Percentiles rank a stretch among this genome's conserved stretches.
Evolutionary conservation across 2,888 invertebrate species (phyloP).

Genomic region (Phragmatobia fuliginosa): DNA sequence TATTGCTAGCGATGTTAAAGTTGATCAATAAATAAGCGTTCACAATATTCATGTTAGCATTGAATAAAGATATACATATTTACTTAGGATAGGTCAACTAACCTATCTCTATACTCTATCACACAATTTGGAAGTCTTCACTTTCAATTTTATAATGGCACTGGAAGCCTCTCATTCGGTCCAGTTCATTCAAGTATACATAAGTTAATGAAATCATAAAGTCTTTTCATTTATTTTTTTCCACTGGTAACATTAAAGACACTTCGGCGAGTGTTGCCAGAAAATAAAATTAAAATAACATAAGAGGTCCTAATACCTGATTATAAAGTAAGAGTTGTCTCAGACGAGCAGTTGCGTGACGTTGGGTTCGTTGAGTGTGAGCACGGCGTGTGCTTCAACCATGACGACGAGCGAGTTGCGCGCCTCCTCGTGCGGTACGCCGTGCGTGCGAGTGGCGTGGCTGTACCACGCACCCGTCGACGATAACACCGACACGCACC

Average conservation of each 20-base stretch:
- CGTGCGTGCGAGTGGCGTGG: constrained; percentile 86
- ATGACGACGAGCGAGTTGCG: constrained; percentile 87
- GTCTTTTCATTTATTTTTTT: background rate
- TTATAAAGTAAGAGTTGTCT: background rate
- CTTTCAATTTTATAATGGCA: background rate
- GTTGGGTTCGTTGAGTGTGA: constrained; percentile 81
- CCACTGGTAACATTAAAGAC: background rate
- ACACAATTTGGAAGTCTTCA: background rate
- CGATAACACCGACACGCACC: constrained; percentile 82
- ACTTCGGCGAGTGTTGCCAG: background rate
- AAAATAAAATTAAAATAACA: background rate
- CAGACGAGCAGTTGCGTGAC: constrained; percentile 74
- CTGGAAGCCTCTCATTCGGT: background rate
- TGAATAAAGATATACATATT: background rate
- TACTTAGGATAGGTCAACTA: background rate
- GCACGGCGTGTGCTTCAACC: constrained; percentile 88
- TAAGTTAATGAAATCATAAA: background rate
- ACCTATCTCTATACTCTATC: background rate
- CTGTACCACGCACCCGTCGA: constrained; percentile 88
- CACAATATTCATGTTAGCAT: background rate
- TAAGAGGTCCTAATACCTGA: constrained; percentile 4
- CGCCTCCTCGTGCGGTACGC: constrained; percentile 86
- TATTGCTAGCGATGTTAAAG: no score
- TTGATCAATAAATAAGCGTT: background rate
- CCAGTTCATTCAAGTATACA: background rate